Conservation (phyloP, 2,888 invertebrate genomes). For the Ormyrus thymus region DNA sequence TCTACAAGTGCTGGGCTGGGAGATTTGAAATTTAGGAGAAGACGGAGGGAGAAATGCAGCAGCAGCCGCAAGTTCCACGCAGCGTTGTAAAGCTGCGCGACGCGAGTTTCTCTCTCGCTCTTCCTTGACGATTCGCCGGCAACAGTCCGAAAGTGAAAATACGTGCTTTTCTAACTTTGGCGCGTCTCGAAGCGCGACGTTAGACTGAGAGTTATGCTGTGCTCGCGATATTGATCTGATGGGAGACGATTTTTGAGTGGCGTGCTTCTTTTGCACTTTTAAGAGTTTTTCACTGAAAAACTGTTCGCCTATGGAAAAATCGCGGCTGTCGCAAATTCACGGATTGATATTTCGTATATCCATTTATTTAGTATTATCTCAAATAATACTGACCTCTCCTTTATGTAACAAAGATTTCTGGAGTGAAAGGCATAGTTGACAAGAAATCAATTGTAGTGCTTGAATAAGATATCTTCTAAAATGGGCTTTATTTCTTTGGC, state of each 20-base stretch:
- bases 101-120: too few species aligned
- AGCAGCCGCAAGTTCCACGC: slow-evolving; percentile 22
- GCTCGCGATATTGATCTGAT: slow-evolving; percentile 27
- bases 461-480: too few species aligned
- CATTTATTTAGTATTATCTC: too few species aligned
- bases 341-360: too few species aligned
- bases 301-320: too few species aligned
- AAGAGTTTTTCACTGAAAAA: not conserved
- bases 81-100: slow-evolving; percentile 25
- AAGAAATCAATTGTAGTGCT: too few species aligned
- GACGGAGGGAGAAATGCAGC: not conserved
- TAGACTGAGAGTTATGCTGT: not conserved
- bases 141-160: slow-evolving; percentile 25
- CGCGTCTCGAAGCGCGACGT: not conserved
- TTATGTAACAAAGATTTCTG: not conserved
- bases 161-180: slow-evolving; percentile 11
- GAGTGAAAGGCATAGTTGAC: not conserved
- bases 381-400: too few species aligned
- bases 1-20: not conserved
- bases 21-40: slow-evolving; percentile 39
- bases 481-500: too few species aligned
- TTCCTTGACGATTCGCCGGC: slow-evolving; percentile 4
- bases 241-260: not conserved
- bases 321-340: too few species aligned
- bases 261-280: not conserved